A percentile compares a stretch with the other conserved stretches of the same genome.
Evolutionary conservation across 23 tunicate genomes (phyloP).

Genomic region (Aplidium turbinatum): DNA sequence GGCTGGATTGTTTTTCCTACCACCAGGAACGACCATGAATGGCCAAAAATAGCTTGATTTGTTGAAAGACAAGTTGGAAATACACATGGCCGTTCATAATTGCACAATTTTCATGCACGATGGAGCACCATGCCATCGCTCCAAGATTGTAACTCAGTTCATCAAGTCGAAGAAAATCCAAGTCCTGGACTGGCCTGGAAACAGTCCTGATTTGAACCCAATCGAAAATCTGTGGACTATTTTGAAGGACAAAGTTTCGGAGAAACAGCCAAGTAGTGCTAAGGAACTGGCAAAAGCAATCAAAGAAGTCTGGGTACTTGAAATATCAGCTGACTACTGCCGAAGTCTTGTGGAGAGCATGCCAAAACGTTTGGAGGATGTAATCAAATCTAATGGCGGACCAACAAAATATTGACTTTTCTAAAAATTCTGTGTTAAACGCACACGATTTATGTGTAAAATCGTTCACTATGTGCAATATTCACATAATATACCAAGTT

Average conservation of each 20-base stretch:
- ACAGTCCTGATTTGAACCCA: conserved; percentile 33
- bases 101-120: conserved; percentile 23
- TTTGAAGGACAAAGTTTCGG: conserved; percentile 21
- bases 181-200: conserved; percentile 29
- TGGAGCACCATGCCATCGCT: conserved; percentile 24
- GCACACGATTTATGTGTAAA: background rate
- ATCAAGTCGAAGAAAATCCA: too few species aligned
- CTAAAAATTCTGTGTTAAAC: conserved; percentile 13
- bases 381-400: conserved; percentile 10
- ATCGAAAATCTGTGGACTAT: conserved; percentile 20
- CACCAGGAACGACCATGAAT: conserved; percentile 30
- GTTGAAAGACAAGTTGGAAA: conserved; percentile 15
- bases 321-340: conserved; percentile 18
- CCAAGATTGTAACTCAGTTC: conserved; percentile 16
- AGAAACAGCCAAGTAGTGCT: conserved; percentile 22
- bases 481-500: conserved; percentile 9
- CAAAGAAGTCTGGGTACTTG: conserved; percentile 5
- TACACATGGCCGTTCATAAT: conserved; percentile 31
- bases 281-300: conserved; percentile 20
- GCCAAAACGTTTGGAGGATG: conserved; percentile 21
- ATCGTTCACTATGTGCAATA: background rate
- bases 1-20: conserved; percentile 11
- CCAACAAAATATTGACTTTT: conserved; percentile 29
- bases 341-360: conserved; percentile 19
- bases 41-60: conserved; percentile 15